Conservation (phyloP, 1,140 invertebrate genomes). For the Drosophila miranda region DNA sequence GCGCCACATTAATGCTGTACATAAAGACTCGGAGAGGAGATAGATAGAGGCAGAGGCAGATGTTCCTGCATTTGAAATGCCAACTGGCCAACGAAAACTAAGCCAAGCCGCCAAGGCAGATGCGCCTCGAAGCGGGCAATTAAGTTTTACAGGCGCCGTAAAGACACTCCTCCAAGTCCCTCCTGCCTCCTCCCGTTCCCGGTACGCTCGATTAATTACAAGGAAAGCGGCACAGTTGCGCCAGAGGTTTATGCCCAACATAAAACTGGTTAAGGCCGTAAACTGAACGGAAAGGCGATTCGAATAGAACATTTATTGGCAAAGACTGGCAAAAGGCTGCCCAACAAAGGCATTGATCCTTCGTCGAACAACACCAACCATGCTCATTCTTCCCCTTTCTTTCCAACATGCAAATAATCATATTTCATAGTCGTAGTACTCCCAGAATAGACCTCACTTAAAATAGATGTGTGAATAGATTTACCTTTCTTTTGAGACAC, state of each 20-base stretch:
- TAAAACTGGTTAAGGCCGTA: slow-evolving; percentile 11
- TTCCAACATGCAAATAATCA: too few relatives aligned
- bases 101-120: slow-evolving; percentile 39
- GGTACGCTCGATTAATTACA: slow-evolving; percentile 63
- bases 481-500: too few relatives aligned
- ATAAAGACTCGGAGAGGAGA: slow-evolving; percentile 52
- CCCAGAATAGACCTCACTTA: too few relatives aligned
- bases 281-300: slow-evolving; percentile 24
- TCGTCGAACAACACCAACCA: too few relatives aligned
- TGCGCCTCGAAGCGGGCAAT: slow-evolving; percentile 66
- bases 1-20: slow-evolving; percentile 65
- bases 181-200: not conserved
- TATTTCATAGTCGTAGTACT: too few relatives aligned
- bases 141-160: slow-evolving; percentile 62
- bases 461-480: too few relatives aligned
- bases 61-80: slow-evolving; percentile 18
- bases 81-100: slow-evolving; percentile 59
- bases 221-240: slow-evolving; percentile 13
- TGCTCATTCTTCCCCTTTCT: too few relatives aligned
- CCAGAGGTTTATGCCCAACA: slow-evolving; percentile 5
- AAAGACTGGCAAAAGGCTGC: not conserved
- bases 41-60: slow-evolving; percentile 7
- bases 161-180: slow-evolving; percentile 18
- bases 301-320: not conserved
- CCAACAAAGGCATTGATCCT: too few relatives aligned